Conservation (phyloP, 2,797 vertebrate genomes). For the Anguilla pacifica region DNA sequence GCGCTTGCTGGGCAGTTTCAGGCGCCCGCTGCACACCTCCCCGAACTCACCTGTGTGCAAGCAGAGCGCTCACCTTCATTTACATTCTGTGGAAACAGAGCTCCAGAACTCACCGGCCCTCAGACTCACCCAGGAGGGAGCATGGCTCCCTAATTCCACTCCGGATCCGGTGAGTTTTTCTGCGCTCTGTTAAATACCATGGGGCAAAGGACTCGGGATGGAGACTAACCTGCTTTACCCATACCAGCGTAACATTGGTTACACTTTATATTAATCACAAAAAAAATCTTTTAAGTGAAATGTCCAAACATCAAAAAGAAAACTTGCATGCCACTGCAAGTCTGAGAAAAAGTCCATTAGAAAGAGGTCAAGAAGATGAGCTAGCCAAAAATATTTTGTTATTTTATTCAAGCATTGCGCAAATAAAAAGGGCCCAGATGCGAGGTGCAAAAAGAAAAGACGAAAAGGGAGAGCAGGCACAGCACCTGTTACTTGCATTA, state of each 20-base stretch:
- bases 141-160: not conserved
- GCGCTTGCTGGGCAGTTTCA: slow-evolving; percentile 71
- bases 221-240: not conserved
- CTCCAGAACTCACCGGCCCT: not conserved
- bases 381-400: too few species aligned
- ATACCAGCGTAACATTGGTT: not conserved
- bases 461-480: too few species aligned
- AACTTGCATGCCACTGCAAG: too few species aligned
- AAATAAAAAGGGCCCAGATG: too few species aligned
- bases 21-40: slow-evolving; percentile 71
- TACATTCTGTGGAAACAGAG: not conserved
- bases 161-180: not conserved
- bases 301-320: too few species aligned
- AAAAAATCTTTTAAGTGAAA: too few species aligned
- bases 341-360: too few species aligned
- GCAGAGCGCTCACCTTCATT: not conserved
- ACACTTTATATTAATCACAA: not conserved
- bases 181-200: not conserved
- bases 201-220: not conserved
- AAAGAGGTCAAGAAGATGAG: too few species aligned
- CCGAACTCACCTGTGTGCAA: slow-evolving; percentile 66
- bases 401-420: too few species aligned
- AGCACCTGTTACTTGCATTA: too few species aligned
- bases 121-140: not conserved
- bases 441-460: too few species aligned